A percentile compares a stretch with the other conserved stretches of the same genome.
Evolutionary conservation across 2,113 vertebrate species (phyloP).

Genomic region (Periophthalmodon schlosseri): DNA sequence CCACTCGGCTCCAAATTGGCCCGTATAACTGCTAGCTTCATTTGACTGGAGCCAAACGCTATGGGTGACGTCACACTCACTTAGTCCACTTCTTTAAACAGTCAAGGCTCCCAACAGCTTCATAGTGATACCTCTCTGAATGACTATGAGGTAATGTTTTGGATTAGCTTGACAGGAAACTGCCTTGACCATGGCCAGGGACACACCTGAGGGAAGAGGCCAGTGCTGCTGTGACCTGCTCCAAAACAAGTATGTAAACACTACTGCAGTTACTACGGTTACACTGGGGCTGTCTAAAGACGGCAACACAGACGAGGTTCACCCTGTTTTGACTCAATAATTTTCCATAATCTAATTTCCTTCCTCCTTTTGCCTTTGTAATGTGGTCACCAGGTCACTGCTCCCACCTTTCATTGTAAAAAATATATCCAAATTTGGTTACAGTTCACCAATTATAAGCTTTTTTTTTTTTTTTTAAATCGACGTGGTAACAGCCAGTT

Average conservation of each 20-base stretch:
- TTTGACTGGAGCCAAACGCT: too few species aligned
- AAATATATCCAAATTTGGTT: too few species aligned
- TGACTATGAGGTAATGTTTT: not conserved
- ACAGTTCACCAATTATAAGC: too few species aligned
- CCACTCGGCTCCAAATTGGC: too few species aligned
- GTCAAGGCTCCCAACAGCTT: too few species aligned
- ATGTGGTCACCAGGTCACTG: constrained; percentile 21
- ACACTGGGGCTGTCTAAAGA: not conserved
- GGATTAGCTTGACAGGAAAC: not conserved
- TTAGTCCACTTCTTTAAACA: too few species aligned
- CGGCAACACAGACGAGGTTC: not conserved
- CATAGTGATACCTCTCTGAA: not conserved
- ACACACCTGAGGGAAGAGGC: not conserved
- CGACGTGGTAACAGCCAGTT: too few species aligned
- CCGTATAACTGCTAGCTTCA: too few species aligned
- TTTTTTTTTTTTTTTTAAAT: too few species aligned
- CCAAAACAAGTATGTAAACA: constrained; percentile 2
- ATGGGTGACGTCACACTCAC: too few species aligned
- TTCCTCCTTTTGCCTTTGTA: constrained; percentile 42
- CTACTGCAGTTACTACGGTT: not conserved
- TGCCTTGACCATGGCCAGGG: not conserved
- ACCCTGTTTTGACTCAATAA: constrained; percentile 14
- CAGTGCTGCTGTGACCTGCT: not conserved
- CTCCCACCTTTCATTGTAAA: constrained; percentile 20
- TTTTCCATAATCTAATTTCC: constrained; percentile 53